phyloP scores from a whole-genome alignment of 1,140 invertebrate genomes.

The Tetramorium alpestre region DNA sequence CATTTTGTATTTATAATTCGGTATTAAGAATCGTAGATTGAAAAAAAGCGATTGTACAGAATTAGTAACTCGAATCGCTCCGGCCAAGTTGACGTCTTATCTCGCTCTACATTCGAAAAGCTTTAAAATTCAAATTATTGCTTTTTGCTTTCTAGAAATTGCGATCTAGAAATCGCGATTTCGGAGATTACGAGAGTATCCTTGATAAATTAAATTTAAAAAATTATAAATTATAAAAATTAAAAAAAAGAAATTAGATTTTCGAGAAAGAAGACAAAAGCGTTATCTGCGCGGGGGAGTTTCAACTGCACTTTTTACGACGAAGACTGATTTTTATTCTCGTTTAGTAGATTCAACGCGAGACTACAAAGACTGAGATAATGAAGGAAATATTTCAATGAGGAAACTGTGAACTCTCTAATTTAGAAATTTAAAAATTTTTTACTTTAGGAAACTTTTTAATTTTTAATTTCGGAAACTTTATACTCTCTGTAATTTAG shows the following conservation, averaged over 20 bases:
- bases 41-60: not conserved
- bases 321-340: not conserved
- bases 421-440: not conserved
- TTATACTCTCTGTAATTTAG: not conserved
- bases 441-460: too few species aligned
- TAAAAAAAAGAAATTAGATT: not conserved
- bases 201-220: not conserved
- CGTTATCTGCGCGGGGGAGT: not conserved
- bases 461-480: not conserved
- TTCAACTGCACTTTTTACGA: not conserved
- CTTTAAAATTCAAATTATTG: constrained; percentile 1
- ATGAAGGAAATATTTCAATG: not conserved
- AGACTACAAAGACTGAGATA: not conserved
- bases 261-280: not conserved
- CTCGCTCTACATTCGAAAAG: not conserved
- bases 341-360: not conserved
- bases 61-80: not conserved
- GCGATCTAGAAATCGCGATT: not conserved
- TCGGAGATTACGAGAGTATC: not conserved
- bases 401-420: not conserved
- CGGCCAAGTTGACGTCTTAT: not conserved
- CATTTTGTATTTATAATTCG: not conserved
- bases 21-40: not conserved
- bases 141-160: not conserved
- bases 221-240: too few species aligned